These are phyloP conservation scores for Neria commutata DNA, from an alignment of 2,888 invertebrate genomes.

Conservation along the genomic window DNA sequence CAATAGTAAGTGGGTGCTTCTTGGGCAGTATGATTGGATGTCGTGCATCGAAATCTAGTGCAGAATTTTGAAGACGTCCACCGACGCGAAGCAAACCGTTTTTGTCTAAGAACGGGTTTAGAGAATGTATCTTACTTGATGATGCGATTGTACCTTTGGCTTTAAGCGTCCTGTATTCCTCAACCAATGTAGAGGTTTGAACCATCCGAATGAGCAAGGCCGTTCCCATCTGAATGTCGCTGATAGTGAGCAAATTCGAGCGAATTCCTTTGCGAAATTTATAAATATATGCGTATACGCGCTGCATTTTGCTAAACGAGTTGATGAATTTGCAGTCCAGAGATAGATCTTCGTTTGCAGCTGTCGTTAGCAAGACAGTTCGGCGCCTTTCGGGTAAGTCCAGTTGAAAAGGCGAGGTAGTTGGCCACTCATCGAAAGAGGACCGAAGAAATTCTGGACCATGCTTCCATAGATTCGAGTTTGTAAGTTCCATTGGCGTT, in stretches of 20 bases:
- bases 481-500: not conserved
- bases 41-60: not conserved
- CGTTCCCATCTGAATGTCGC: not conserved
- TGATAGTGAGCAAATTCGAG: not conserved
- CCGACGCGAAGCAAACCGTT: not conserved
- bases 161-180: not conserved
- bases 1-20: not conserved
- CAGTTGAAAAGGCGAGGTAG: not conserved
- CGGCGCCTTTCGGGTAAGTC: not conserved
- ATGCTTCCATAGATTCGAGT: not conserved
- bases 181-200: not conserved
- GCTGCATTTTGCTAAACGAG: slow-evolving; percentile 13
- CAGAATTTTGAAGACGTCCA: slow-evolving; percentile 6
- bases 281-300: slow-evolving; percentile 9
- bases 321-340: not conserved
- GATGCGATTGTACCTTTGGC: not conserved
- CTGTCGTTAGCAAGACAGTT: not conserved
- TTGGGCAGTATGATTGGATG: slow-evolving; percentile 10
- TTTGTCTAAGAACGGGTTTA: slow-evolving; percentile 6
- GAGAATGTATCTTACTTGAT: not conserved
- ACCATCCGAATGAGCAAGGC: slow-evolving; percentile 4
- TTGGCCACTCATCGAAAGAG: not conserved
- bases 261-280: not conserved
- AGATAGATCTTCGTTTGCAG: not conserved
- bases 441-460: not conserved